Conservation (phyloP, 2,888 invertebrate species). For the Hemistola chrysoprasaria region DNA sequence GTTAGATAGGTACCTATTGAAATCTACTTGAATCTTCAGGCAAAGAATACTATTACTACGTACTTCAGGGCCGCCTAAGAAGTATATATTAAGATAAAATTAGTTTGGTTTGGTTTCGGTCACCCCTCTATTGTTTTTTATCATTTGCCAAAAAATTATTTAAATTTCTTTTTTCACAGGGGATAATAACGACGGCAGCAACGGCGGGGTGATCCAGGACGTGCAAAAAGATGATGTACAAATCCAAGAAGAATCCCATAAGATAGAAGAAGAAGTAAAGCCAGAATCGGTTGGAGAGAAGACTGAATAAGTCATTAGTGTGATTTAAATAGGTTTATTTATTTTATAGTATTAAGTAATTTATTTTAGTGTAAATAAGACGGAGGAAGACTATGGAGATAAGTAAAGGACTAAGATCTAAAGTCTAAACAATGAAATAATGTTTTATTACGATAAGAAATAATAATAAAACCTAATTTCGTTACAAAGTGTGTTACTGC, state of each 20-base stretch:
- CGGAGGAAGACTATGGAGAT: neutral
- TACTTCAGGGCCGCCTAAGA: too few relatives aligned
- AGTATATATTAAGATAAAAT: too few relatives aligned
- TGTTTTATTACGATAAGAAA: too few relatives aligned
- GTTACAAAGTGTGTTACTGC: too few relatives aligned
- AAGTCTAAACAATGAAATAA: too few relatives aligned
- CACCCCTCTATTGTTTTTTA: too few relatives aligned
- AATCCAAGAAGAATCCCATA: conserved; percentile 31
- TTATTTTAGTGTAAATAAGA: conserved; percentile 24
- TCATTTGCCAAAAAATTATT: conserved; percentile 1
- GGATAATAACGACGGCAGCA: conserved; percentile 50
- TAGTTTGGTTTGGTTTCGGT: too few relatives aligned
- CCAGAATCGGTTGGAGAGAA: conserved; percentile 43
- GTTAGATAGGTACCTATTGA: too few relatives aligned
- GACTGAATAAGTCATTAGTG: conserved; percentile 66
- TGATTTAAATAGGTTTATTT: conserved; percentile 44
- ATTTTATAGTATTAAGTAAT: conserved; percentile 45
- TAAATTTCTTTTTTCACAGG: conserved; percentile 43
- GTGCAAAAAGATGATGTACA: conserved; percentile 32
- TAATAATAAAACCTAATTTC: too few relatives aligned
- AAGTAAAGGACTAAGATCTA: too few relatives aligned
- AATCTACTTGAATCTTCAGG: too few relatives aligned
- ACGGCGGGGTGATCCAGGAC: conserved; percentile 40
- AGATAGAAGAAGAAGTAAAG: conserved; percentile 34
- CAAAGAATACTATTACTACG: too few relatives aligned